Base-by-base conservation (phyloP, 2,113 vertebrate genomes). In the Rattus rattus region DNA sequence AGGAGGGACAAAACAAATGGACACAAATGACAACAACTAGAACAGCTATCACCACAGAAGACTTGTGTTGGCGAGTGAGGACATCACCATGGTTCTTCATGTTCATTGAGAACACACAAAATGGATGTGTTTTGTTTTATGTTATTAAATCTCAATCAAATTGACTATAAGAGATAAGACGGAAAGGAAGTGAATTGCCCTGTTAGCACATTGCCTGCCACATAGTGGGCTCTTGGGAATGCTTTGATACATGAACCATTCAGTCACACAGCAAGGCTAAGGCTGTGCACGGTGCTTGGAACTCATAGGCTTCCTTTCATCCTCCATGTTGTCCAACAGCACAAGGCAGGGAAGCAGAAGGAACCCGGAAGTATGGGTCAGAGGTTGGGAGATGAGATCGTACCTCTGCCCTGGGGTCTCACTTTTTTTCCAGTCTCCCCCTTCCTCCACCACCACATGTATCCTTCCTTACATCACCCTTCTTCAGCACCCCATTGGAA, bases 161-260 rank as follows among this genome's bases (percentile, higher is more conserved):
- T 39, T 11, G 33, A 52, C 11, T 17, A 10, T 13, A 56, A 61
- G 49, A 28, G 59, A 26, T 11, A 5, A 20, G 52, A 30, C 30
- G 39, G 67, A 26, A 54, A 49, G 61, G 63, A 0, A 52, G 1
- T 3, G 0, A 13, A 39, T 3, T 3, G 2, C 73, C 1, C 0
- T 6, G 10, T 65, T 9, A 65, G 24, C 69, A 19, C 33, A 13
- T 10, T 14, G 49, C 73, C 91, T 65, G 86, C 20, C 24, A 1
- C 20, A 1, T 0, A 4, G 56, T 3, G 39, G 87, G 16, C 85
- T 39, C 75, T 17, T 28, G 1, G 30, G 7, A 52, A 30, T 30
- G 69, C 39, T 75, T 69, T 56, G 47, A 69, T 49, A 17, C 7
- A 67, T 1, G 85, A 39, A 6, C 47, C 16, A 1, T 4, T 5